Evolutionary conservation across 2,797 vertebrate species (phyloP), one percentile per base, ranked within the genome.

Genomic region (Setipinna tenuifilis): DNA sequence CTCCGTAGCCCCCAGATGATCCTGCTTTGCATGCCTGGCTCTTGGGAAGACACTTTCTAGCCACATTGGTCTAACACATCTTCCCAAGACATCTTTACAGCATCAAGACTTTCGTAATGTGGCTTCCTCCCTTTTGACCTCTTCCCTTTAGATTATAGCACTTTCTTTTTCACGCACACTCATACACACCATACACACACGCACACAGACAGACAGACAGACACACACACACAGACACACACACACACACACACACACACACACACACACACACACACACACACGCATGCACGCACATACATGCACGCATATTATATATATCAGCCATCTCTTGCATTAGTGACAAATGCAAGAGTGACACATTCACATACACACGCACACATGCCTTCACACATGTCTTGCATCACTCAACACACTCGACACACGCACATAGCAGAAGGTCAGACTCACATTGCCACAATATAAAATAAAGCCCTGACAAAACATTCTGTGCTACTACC

Each of bases 241-340:
- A 82, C n/a, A 82, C 46, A 82, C 21, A 50, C 81, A 82, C 46
- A 82, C 44, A 82, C 46, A 82, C 46, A 82, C 21, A 54, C 0
- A 54, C 21, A 82, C 21, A 25, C 21, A 82, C 44, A 50, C 44
- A 82, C 44, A 82, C 31, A 80, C 31, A 41, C 3, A 80, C 3
- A 80, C 31, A 80, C 31, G 50, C 44, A 82, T 10, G 50, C 44
- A 82, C 44, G 50, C 44, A 82, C 44, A 82, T 19, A 82, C 3
- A 61, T 19, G 21, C 58, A 61, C 58, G 21, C 58, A 61, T 41
- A 41, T 41, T 41, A 41, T 41, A 41, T 5, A 41, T 41, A 41
- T 41, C 35, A 41, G 5, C 35, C 35, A 41, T 41, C 35, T 41
- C 5, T 41, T 41, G 35, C 35, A 41, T 2, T 41, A 41, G 35